phyloP scores from a whole-genome alignment of 2,797 vertebrate species.

The Gallinago nigripennis region DNA sequence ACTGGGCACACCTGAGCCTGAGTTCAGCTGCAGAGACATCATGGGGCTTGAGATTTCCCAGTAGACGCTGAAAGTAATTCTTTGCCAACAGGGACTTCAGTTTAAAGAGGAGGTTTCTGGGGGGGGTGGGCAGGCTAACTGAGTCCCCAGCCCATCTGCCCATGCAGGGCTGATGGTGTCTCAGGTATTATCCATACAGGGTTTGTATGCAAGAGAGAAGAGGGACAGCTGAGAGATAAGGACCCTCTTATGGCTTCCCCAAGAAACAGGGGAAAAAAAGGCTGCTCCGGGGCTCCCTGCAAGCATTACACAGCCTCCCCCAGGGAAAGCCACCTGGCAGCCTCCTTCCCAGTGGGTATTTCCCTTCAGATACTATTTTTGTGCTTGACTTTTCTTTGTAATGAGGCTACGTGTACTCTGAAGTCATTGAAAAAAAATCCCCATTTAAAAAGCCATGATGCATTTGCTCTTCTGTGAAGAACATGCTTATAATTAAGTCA shows the following conservation, averaged over 20 bases:
- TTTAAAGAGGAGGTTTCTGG: neutral
- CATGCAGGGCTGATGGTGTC: neutral
- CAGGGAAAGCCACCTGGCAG: neutral
- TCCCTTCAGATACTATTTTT: neutral
- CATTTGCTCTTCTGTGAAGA: neutral
- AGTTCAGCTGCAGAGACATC: neutral
- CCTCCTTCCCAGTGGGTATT: neutral
- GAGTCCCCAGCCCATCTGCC: neutral
- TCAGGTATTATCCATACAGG: neutral
- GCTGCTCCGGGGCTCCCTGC: neutral
- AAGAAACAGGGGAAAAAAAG: neutral
- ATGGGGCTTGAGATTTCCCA: fast-evolving
- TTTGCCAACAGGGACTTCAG: neutral
- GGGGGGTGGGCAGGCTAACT: neutral
- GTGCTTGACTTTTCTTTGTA: neutral
- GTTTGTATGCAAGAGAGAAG: neutral
- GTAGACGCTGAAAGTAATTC: neutral
- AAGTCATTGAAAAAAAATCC: neutral
- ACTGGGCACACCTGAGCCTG: neutral
- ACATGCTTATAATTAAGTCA: neutral
- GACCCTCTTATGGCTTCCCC: neutral
- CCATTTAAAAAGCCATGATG: neutral
- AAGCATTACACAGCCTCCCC: neutral
- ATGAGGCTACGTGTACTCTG: fast-evolving
- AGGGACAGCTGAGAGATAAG: neutral